These are phyloP conservation scores for Turritopsis dohrnii DNA, from an alignment of 30 jellyfish, hydroid and myxozoan genomes.

Conservation along the genomic window DNA sequence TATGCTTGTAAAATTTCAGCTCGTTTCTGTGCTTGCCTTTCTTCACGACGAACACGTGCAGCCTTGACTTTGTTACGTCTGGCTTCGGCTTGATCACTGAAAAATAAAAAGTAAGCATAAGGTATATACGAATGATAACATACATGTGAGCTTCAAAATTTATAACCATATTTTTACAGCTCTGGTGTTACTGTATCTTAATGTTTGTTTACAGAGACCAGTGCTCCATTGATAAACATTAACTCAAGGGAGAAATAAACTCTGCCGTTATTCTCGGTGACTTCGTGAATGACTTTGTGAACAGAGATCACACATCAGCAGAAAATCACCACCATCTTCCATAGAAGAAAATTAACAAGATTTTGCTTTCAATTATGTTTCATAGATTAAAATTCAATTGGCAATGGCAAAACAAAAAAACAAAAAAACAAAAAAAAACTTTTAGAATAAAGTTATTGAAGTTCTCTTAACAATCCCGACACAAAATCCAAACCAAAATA, in stretches of 20 bases:
- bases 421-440: no score
- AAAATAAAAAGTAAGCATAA: no score
- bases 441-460: no score
- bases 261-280: constrained; percentile 5
- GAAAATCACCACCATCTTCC: not conserved
- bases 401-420: no score
- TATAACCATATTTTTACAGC: not conserved
- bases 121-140: no score
- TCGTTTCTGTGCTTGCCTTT: constrained; percentile 97
- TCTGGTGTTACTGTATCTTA: not conserved
- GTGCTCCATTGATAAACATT: not conserved
- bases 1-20: constrained; percentile 81
- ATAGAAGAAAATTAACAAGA: no score
- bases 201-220: not conserved
- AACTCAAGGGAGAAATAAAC: not conserved
- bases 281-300: not conserved
- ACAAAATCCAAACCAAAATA: no score
- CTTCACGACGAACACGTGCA: constrained; percentile 95
- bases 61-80: constrained; percentile 98
- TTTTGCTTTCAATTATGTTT: no score
- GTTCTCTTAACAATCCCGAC: no score
- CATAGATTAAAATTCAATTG: no score
- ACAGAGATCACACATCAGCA: not conserved
- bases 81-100: constrained; percentile 97
- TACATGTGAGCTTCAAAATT: no score